phyloP scores from a whole-genome alignment of 2,888 invertebrate genomes.

The Rhopalosiphum nymphaeae region DNA sequence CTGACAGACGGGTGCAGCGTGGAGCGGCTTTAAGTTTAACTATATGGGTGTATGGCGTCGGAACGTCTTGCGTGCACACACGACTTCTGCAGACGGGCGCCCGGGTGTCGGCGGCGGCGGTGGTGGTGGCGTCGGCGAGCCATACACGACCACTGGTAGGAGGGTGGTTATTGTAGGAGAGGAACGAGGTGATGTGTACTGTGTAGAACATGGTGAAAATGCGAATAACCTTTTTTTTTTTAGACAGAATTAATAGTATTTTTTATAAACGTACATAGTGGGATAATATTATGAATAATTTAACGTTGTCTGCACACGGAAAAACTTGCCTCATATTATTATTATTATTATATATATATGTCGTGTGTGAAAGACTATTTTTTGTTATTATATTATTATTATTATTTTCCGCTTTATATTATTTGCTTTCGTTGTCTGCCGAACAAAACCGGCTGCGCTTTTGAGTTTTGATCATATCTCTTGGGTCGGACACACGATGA shows the following conservation, averaged over 20 bases:
- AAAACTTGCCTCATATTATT: conserved; percentile 8
- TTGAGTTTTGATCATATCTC: conserved; percentile 42
- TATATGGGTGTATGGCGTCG: conserved; percentile 22
- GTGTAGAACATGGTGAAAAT: conserved; percentile 38
- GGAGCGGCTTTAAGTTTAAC: not conserved
- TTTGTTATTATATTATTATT: not conserved
- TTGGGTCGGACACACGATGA: not conserved
- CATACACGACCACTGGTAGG: not conserved
- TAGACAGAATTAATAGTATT: conserved; percentile 49
- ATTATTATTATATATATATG: not conserved
- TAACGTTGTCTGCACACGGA: conserved; percentile 38
- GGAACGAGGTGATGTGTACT: not conserved
- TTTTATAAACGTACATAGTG: conserved; percentile 13
- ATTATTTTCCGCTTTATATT: not conserved
- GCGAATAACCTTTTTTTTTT: conserved; percentile 57
- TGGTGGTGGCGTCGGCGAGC: not conserved
- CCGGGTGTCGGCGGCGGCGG: conserved; percentile 38
- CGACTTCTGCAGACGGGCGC: conserved; percentile 34
- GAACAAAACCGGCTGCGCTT: conserved; percentile 42
- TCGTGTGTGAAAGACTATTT: not conserved
- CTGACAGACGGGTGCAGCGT: not conserved
- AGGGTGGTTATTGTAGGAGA: not conserved
- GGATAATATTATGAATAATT: conserved; percentile 59
- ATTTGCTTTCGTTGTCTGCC: not conserved
- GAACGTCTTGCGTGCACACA: conserved; percentile 45